These are phyloP conservation scores for Colius striatus DNA, from an alignment of 2,113 vertebrate genomes.

Conservation along the genomic window DNA sequence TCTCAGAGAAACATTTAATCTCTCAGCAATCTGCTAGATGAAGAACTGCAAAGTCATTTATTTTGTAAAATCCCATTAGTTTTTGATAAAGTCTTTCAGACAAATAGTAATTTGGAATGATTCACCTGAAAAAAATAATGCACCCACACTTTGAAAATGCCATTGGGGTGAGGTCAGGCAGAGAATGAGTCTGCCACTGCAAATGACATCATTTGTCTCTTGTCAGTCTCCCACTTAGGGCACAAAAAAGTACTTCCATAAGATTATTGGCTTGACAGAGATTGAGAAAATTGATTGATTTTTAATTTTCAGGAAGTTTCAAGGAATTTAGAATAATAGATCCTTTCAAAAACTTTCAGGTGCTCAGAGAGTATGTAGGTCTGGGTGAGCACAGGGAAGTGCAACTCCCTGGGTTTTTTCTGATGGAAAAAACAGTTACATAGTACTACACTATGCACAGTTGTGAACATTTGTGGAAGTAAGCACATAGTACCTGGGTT, in stretches of 20 bases:
- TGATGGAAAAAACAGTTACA: neutral
- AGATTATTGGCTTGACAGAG: neutral
- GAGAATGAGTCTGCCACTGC: slow-evolving; percentile 36
- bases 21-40: slow-evolving; percentile 15
- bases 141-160: slow-evolving; percentile 31
- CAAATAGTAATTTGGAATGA: slow-evolving; percentile 36
- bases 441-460: neutral
- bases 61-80: slow-evolving; percentile 42
- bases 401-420: neutral
- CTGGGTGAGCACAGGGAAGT: neutral
- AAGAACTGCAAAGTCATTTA: slow-evolving; percentile 19
- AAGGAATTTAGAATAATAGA: neutral
- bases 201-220: slow-evolving; percentile 49
- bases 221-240: neutral
- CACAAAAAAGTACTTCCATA: neutral
- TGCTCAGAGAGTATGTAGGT: fast-evolving
- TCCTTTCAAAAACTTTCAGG: neutral
- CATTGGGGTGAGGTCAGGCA: slow-evolving; percentile 55
- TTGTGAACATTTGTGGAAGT: neutral
- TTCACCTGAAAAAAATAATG: slow-evolving; percentile 43
- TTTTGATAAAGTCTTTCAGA: slow-evolving; percentile 49
- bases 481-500: neutral
- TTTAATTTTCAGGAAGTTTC: slow-evolving; percentile 28
- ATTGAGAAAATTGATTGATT: neutral
- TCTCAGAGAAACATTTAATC: slow-evolving; percentile 4